These are phyloP conservation scores for Bubo blakistoni DNA, from an alignment of 2,113 vertebrate species.

Conservation along the genomic window DNA sequence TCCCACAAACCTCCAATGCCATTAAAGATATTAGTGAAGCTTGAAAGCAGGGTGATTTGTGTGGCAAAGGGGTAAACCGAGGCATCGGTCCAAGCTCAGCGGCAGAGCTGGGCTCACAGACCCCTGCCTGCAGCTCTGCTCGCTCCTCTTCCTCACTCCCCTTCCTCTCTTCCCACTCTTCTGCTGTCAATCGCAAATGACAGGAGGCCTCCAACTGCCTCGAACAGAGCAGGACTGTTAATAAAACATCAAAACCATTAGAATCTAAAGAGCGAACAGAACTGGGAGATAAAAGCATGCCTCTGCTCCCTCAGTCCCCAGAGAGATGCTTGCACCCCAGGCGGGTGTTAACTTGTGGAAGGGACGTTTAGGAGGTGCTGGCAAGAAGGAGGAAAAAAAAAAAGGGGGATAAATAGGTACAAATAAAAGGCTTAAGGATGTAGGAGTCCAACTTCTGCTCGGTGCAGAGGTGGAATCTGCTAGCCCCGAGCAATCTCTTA, in stretches of 20 bases:
- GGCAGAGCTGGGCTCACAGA: not conserved
- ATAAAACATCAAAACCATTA: conserved; percentile 53
- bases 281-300: conserved; percentile 8
- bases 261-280: not conserved
- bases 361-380: not conserved
- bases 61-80: not conserved
- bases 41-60: not conserved
- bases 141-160: not conserved
- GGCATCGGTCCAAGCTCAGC: not conserved
- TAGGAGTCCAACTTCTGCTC: not conserved
- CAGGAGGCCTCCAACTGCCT: not conserved
- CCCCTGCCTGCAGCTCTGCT: not conserved
- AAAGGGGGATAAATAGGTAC: not conserved
- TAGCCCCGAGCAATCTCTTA: not conserved
- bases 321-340: not conserved
- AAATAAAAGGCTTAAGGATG: not conserved
- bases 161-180: not conserved
- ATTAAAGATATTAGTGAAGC: not conserved
- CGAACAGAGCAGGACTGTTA: not conserved
- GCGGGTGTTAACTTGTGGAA: not conserved
- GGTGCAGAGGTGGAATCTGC: not conserved
- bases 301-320: not conserved
- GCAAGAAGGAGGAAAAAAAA: not conserved
- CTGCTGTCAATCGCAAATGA: not conserved
- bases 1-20: not conserved